Base-by-base conservation (phyloP, 2,888 invertebrate genomes). In the Actias luna region DNA sequence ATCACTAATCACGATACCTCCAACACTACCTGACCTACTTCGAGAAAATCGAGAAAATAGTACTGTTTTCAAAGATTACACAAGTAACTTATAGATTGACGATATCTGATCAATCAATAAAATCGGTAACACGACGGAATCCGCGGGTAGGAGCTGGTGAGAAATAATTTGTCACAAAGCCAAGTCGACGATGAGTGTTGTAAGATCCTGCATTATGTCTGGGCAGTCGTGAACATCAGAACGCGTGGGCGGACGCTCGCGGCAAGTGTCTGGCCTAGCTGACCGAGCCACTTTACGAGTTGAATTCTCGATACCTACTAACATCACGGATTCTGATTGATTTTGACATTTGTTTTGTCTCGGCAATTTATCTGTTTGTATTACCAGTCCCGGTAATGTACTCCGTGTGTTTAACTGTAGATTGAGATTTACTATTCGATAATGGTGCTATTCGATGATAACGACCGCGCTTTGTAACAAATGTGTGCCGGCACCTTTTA, bases 131-230 rank as follows among this genome's bases (percentile, higher is more conserved):
- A n/a, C n/a, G n/a, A n/a, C n/a, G n/a, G n/a, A n/a, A n/a, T n/a
- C n/a, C n/a, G n/a, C n/a, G n/a, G n/a, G n/a, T n/a, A n/a, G n/a
- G n/a, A n/a, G n/a, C n/a, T n/a, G n/a, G 18, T 8, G 42, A 42
- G 42, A 42, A 42, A 42, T 42, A 42, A 42, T 42, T 42, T 55
- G 55, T 55, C 58, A 27, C 64, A 61, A 64, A 57, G 65, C 58
- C 65, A 16, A 16, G 16, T 50, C 12, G 22, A n/a, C 58, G 60
- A 0, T 12, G 58, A 35, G 46, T 31, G 60, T 18, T 60, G 59
- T 52, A 57, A 61, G 62, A 65, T 61, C 60, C 63, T 59, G 60
- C 62, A 62, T 62, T 62, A 62, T 63, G 65, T 63, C 63, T 63
- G 63, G 60, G 52, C 35, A 59, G 60, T 22, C 35, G 50, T 5